Evolutionary conservation across 2,113 vertebrate genomes (phyloP), one percentile per base, ranked within the genome.

Genomic region (Sprattus sprattus): DNA sequence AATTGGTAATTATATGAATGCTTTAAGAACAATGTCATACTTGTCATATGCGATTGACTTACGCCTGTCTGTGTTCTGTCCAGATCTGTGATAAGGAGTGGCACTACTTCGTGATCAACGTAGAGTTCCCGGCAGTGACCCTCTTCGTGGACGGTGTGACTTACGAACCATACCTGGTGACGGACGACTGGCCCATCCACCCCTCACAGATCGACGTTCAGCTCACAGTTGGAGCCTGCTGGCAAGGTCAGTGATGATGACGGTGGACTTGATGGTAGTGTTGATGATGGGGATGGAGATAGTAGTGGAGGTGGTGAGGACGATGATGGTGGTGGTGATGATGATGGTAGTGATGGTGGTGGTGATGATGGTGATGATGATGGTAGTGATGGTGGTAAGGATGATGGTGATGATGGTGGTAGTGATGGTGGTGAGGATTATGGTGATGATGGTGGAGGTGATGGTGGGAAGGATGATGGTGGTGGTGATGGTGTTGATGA

Each of bases 1-100:
- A 64, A 64, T 25, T 11, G 6, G 60, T 25, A 64, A 4, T 2
- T 11, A 25, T 7, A 25, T 10, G 0, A 3, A 11, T 67, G n/a
- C 28, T 8, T 67, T 67, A 10, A 13, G 64, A 67, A 8, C 6
- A 67, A 67, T 28, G 8, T 25, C n/a, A 39, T 39, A 67, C 25
- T 13, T 39, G 28, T 39, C 39, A 39, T 39, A 1, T 39, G 39
- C 39, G 3, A 78, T 5, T 39, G 18, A 83, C 64, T 15, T 32
- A n/a, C 85, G 20, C 47, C 10, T 81, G 81, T 60, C 32, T 75
- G 49, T 50, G 9, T 82, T 87, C 84, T 83, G 46, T 89, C 82
- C 94, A 99, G 98, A 99, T 99, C 85, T 99, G 98, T 91, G 98
- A 99, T 93, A 98, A 98, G 93, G 97, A 99, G 87, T 99, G 98